Evolutionary conservation across 2,797 vertebrate genomes (phyloP), one percentile per base, ranked within the genome.

Genomic region (Nannoperca australis): DNA sequence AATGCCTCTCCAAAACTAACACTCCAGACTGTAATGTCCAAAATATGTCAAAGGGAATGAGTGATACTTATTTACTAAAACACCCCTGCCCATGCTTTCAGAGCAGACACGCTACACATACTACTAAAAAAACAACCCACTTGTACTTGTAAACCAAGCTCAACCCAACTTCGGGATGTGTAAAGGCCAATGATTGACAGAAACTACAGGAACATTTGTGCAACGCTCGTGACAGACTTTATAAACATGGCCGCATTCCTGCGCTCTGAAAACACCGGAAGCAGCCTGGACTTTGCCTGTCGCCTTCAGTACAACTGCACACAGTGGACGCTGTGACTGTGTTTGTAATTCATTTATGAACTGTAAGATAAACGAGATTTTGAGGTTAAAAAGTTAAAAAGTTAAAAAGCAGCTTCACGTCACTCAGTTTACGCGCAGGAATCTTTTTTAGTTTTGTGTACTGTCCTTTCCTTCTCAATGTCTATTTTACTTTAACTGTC

Each of bases 181-280:
- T 32, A 12, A 11, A 5, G 4, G 70, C 0, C n/a, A 73, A 56
- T 79, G 17, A 79, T 83, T 71, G 64, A 83, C 73, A 82, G 66
- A 49, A 53, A 59, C 15, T 36, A 47, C 17, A 4, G 55, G 24
- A 22, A 36, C 0, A 54, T 30, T n/a, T 54, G 18, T 12, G 44
- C 38, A 14, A 42, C 44, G 62, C 32, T 20, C 54, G 34, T 15
- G 20, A 27, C 17, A 12, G 12, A 13, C 7, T 44, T 8, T 17
- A 22, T 30, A 40, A 78, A 76, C 75, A 81, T 4, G 18, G 40
- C 68, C 47, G 69, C 64, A 77, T 77, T 75, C 79, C 76, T 68
- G 47, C 51, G 54, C 5, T 44, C 0, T 74, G 47, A 59, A 20
- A 18, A 67, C 44, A 49, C 40, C 55, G 7, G 7, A 51, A 17